These are phyloP conservation scores for Zygogramma bicolorata DNA, from an alignment of 2,888 invertebrate genomes.

Conservation along the genomic window DNA sequence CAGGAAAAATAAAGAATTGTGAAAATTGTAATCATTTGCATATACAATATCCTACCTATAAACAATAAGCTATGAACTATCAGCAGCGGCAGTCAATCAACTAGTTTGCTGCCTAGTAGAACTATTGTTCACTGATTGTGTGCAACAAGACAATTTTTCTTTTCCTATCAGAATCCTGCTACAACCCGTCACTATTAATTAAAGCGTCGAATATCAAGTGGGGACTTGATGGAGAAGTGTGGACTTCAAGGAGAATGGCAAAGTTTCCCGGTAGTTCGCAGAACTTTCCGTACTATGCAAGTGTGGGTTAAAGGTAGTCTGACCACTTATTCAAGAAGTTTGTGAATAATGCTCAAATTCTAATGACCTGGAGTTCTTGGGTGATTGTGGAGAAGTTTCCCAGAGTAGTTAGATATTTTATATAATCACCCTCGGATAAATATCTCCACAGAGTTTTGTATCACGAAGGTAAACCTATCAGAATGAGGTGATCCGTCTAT, in stretches of 20 bases:
- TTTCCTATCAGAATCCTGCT: not conserved
- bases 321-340: slow-evolving; percentile 56
- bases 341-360: slow-evolving; percentile 40
- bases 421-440: too few species aligned
- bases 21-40: too few species aligned
- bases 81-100: too few species aligned
- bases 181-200: slow-evolving; percentile 54
- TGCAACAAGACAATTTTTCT: too few species aligned
- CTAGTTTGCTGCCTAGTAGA: too few species aligned
- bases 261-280: slow-evolving; percentile 61
- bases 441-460: too few species aligned
- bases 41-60: too few species aligned
- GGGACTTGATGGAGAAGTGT: slow-evolving; percentile 60
- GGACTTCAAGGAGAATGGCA: slow-evolving; percentile 60
- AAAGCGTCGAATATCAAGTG: slow-evolving; percentile 61
- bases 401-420: not conserved
- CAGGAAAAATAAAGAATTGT: too few species aligned
- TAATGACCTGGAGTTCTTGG: not conserved
- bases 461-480: too few species aligned
- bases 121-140: too few species aligned
- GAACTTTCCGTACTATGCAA: slow-evolving; percentile 60
- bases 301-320: slow-evolving; percentile 63
- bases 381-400: not conserved
- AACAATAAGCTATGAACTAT: too few species aligned
- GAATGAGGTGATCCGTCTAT: too few species aligned